Evolutionary conservation across 37 sponge, comb jelly and placozoan species (phyloP), one percentile per base, ranked within the genome.

Genomic region (Ianthella basta): DNA sequence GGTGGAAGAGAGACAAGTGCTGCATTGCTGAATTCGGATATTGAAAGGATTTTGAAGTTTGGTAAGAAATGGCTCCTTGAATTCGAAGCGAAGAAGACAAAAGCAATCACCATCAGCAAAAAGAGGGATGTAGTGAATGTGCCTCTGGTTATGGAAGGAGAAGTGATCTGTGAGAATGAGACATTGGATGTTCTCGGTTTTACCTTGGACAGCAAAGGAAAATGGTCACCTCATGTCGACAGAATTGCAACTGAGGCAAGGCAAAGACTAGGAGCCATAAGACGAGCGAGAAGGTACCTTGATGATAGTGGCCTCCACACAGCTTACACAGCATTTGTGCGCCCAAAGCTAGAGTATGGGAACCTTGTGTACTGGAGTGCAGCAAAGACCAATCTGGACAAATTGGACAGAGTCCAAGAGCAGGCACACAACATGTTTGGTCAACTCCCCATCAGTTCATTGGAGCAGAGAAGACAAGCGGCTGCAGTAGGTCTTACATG

Each of bases 41-140:
- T 72, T 8, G 73, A 72, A 40, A 15, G 35, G 19, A 34, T 72
- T 8, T 19, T 72, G 73, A 29, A 15, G 13, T 72, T 15, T 72
- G 73, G 73, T 10, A 72, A 72, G 40, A 79, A 79, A 32, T 79
- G 80, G 80, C 56, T 54, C n/a, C 56, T 79, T 19, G 30, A 79
- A 14, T 79, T 79, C 27, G 80, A 79, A 53, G 59, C 59, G 12
- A 79, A 16, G 59, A 79, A 79, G 54, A 56, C 80, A 20, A 54
- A 79, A 24, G 80, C 80, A 15, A 79, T 79, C 29, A 53, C 80
- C 14, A 79, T 79, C 24, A 56, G 59, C 25, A 54, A 24, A 37
- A 54, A 79, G 21, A 16, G 80, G 24, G 8, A 79, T 14, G 27
- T 25, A 6, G 59, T 5, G 8, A 79, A 4, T 24, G 56, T 24